These are phyloP conservation scores for Auanema freiburgensis DNA, from an alignment of 2,888 invertebrate species.

Conservation along the genomic window DNA sequence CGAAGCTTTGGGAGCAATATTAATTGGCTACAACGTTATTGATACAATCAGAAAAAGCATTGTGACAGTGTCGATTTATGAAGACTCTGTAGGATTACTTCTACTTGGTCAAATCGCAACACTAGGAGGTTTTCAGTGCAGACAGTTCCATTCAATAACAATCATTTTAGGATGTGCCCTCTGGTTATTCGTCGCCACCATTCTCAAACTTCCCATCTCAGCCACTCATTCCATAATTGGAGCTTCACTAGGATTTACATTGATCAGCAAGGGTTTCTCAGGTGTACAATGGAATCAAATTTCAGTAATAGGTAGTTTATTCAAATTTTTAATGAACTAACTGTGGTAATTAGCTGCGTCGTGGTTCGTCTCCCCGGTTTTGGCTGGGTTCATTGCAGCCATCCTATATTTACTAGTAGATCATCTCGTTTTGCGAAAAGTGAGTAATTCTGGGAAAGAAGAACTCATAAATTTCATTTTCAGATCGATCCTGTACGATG, in stretches of 20 bases:
- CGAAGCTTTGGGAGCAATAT: conserved; percentile 89
- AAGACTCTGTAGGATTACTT: conserved; percentile 78
- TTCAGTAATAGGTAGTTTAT: conserved; percentile 72
- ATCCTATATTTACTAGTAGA: conserved; percentile 54
- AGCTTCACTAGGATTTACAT: conserved; percentile 91
- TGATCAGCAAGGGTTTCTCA: conserved; percentile 82
- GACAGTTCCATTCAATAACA: not conserved
- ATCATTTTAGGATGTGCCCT: conserved; percentile 76
- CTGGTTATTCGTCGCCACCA: conserved; percentile 91
- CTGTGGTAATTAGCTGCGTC: conserved; percentile 74
- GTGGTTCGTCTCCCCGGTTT: conserved; percentile 92
- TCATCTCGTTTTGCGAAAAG: conserved; percentile 70
- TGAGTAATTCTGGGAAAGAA: conserved; percentile 10
- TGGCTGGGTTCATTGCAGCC: conserved; percentile 86
- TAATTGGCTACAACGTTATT: conserved; percentile 88
- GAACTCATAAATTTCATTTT: conserved; percentile 13
- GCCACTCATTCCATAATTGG: conserved; percentile 98
- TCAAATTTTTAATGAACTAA: not conserved
- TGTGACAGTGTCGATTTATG: conserved; percentile 82
- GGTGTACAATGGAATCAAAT: conserved; percentile 84
- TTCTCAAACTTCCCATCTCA: conserved; percentile 90
- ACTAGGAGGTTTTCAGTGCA: conserved; percentile 67
- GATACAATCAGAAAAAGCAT: conserved; percentile 98
- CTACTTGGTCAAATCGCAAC: conserved; percentile 90
- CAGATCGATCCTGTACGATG: conserved; percentile 45